Evolutionary conservation across 2,113 vertebrate genomes (phyloP), one percentile per base, ranked within the genome.

Genomic region (Festucalex cinctus): DNA sequence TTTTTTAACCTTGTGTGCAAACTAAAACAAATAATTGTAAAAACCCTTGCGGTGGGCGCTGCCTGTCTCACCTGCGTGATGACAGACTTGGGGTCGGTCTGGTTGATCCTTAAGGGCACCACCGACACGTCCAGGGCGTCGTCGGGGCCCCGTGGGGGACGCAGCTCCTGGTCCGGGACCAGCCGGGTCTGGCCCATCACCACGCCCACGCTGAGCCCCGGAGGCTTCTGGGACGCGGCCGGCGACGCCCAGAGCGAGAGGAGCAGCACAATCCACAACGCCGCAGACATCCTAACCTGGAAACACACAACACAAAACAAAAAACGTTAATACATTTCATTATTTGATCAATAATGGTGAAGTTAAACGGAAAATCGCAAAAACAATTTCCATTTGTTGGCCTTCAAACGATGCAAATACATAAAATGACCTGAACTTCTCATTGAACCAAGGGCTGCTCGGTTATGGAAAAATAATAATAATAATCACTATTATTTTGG

Each of bases 31-130:
- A n/a, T n/a, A n/a, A n/a, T n/a, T n/a, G n/a, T n/a, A n/a, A n/a
- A n/a, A n/a, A n/a, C n/a, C n/a, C n/a, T n/a, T n/a, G n/a, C n/a
- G n/a, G n/a, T n/a, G n/a, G n/a, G n/a, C 7, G 10, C 19, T 49
- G 0, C 13, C 20, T 26, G n/a, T n/a, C 71, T 79, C 62, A 90
- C 89, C 88, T 90, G 83, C 54, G 86, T 90, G 46, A 90, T 89
- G 36, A 90, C 82, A 77, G 88, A 86, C 74, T 97, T 98, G 35
- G 96, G 96, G 84, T 97, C 95, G 2, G 96, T 98, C 85, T 96
- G 93, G 87, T 98, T 96, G 86, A 98, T 93, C 65, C 95, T 88
- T 81, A 97, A 90, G 16, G 90, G 91, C 66, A 96, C 94, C 69
- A 96, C 94, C 9, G 94, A 94, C 76, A 96, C 73, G 65, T 98